A percentile compares a stretch with the other conserved stretches of the same genome.
Evolutionary conservation across 2,113 vertebrate genomes (phyloP).

Genomic region (Lepisosteus oculatus): DNA sequence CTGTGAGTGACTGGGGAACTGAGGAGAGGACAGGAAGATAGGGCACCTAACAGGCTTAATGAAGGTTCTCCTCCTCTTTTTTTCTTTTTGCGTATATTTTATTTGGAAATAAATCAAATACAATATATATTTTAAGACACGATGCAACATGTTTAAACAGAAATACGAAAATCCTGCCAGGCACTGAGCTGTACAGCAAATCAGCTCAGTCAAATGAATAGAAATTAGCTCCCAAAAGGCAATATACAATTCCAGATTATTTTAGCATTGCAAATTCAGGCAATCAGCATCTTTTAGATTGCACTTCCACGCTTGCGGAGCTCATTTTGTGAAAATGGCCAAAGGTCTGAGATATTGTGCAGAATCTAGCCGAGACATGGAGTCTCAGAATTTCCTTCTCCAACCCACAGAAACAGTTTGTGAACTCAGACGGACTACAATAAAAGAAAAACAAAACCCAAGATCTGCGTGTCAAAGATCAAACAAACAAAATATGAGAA

Average conservation of each 20-base stretch:
- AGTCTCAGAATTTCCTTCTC: slow-evolving; percentile 34
- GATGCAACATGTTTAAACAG: no score
- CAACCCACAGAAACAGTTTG: slow-evolving; percentile 10
- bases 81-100: no score
- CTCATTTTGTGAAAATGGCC: slow-evolving; percentile 56
- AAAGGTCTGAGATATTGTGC: slow-evolving; percentile 53
- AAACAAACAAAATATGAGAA: slow-evolving; percentile 13
- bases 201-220: slow-evolving; percentile 52
- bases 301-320: slow-evolving; percentile 45
- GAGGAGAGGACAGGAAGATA: no score
- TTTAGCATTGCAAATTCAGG: slow-evolving; percentile 44
- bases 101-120: no score
- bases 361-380: slow-evolving; percentile 30
- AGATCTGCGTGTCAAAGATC: background rate
- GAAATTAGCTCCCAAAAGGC: slow-evolving; percentile 36
- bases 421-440: background rate
- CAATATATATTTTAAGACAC: no score
- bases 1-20: background rate
- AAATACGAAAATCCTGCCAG: background rate
- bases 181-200: slow-evolving; percentile 48
- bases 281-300: slow-evolving; percentile 42
- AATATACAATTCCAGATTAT: slow-evolving; percentile 47
- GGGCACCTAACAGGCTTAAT: no score
- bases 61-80: no score
- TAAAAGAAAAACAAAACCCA: background rate